Evolutionary conservation across 2,888 invertebrate genomes (phyloP), one percentile per base, ranked within the genome.

Genomic region (Nephrotoma flavescens): DNA sequence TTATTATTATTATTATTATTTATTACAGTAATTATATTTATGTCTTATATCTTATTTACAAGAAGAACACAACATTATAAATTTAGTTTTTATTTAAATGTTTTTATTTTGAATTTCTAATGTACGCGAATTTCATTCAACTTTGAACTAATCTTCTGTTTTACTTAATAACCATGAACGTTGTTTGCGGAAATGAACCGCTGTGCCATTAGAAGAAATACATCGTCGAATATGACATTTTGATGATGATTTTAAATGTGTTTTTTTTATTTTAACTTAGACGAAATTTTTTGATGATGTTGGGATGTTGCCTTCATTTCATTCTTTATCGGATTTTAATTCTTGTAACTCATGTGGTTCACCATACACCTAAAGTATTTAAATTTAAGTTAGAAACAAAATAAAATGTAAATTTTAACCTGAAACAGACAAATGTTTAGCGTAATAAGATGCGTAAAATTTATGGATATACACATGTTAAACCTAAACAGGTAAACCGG

Each of bases 261-360:
- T 31, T 6, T 19, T 19, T 19, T 19, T 19, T 19, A 31, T 57
- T 47, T 15, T 71, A 31, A 71, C 71, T 71, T 31, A 31, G 7
- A 15, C 19, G 15, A 52, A 9, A 31, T 71, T 31, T 71, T 19
- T 71, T 71, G 71, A 71, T 71, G 71, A 9, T 9, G 31, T 71
- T 71, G 3, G 71, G 11, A 9, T 31, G 31, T 31, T 71, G 71
- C 31, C 31, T 9, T 0, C 15, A 15, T 84, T 42, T 84, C 42
- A 84, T 4, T 84, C 84, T 42, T 84, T 84, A 6, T 41, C 91
- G 86, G 91, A 88, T 47, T 93, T 94, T 86, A 94, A 90, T 89
- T 95, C 95, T 86, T 94, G 93, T 85, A 95, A 92, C 90, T 95
- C 95, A 89, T 95, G 95, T 4, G 94, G 93, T 86, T 94, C 91